Evolutionary conservation across 2,113 vertebrate genomes (phyloP).

Genomic region (Conger conger): DNA sequence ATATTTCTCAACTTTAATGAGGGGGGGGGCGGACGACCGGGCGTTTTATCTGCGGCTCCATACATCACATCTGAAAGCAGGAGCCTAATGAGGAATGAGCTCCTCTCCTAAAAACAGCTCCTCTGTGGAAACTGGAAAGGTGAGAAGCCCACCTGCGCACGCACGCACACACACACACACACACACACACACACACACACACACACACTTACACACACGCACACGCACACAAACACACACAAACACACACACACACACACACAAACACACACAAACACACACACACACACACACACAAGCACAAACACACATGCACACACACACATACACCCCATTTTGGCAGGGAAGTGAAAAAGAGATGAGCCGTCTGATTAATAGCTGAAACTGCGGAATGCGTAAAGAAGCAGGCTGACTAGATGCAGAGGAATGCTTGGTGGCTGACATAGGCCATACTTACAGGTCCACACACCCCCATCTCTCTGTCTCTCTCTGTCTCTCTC

Average conservation of each 20-base stretch:
- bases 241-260: not conserved
- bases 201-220: too few species aligned
- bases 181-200: too few species aligned
- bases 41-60: not conserved
- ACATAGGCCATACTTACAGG: not conserved
- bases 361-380: conserved; percentile 8
- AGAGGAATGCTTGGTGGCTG: conserved; percentile 6
- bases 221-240: not conserved
- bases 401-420: not conserved
- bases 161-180: too few species aligned
- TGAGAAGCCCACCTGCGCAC: not conserved
- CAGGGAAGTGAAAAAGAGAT: conserved; percentile 9
- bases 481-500: not conserved
- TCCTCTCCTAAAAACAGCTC: not conserved
- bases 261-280: too few species aligned
- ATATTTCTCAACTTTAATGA: conserved; percentile 2
- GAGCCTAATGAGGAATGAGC: not conserved
- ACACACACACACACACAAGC: too few species aligned
- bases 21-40: not conserved
- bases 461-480: not conserved
- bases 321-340: not conserved
- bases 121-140: not conserved
- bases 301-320: not conserved
- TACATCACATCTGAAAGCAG: not conserved
- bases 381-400: not conserved